Evolutionary conservation across 1,140 invertebrate genomes (phyloP), one percentile per base, ranked within the genome.

Genomic region (Brachionus manjavacas): DNA sequence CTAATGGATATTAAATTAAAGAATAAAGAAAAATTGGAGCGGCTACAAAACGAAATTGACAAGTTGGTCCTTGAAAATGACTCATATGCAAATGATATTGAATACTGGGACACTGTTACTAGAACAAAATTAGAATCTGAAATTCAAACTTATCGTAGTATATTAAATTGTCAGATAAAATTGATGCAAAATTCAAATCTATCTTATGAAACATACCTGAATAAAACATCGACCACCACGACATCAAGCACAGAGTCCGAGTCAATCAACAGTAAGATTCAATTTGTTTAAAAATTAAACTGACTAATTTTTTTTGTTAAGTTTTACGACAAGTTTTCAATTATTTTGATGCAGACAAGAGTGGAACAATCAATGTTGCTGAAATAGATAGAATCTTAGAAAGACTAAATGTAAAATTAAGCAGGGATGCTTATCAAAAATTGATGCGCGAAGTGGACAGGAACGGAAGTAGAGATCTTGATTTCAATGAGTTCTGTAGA

Each of bases 131-230:
- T 81, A 16, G 79, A 81, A n/a, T 64, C 79, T 12, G 79, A 81
- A 64, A 81, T 81, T 35, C 79, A 81, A 81, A 81, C 79, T 16
- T 81, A 81, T 43, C 31, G 79, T 23, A 81, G 79, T 16, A 81
- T 81, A 20, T 35, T 81, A 14, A 81, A 81, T 43, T 81, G 52
- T 81, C 79, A 81, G 39, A 64, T 81, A 64, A 64, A 60, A 68
- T 43, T 81, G 7, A 81, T 81, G 79, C 79, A 64, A 81, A 76
- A 76, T 25, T 76, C 72, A 14, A 76, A 76, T 76, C 43, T 76
- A 20, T 12, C 16, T 12, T 76, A 76, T 49, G 41, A 76, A 49
- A 76, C 72, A 43, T 49, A 76, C 23, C 14, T 49, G 9, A 76
- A 49, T 25, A 46, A 72, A 72, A 39, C 68, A 4, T 20, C 68